A percentile compares a stretch with the other conserved stretches of the same genome.
phyloP scores from a whole-genome alignment of 2,113 vertebrate genomes.

The Speoplatyrhinus poulsoni region DNA sequence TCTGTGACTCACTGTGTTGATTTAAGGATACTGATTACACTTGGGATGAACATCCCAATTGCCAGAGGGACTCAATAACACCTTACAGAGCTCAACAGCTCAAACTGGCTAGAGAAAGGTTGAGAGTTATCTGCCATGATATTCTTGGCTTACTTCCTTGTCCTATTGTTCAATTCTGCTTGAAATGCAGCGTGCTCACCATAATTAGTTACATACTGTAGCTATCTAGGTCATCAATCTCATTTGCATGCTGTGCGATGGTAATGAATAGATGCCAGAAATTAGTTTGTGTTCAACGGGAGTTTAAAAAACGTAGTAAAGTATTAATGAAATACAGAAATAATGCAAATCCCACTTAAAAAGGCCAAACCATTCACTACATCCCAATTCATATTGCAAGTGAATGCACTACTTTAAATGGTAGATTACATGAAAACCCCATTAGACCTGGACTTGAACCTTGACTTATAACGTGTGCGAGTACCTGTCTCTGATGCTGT shows the following conservation, averaged over 20 bases:
- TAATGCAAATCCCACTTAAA: no score
- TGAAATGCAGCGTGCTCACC: constrained; percentile 18
- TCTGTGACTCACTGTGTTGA: no score
- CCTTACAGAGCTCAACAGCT: no score
- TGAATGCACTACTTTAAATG: background rate
- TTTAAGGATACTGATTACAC: no score
- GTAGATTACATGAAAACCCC: background rate
- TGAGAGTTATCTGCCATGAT: no score
- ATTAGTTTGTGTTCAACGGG: constrained; percentile 19
- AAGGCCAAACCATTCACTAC: no score
- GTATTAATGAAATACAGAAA: no score
- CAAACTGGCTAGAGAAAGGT: no score
- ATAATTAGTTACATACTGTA: constrained; percentile 22
- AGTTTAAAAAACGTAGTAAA: background rate
- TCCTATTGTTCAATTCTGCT: background rate
- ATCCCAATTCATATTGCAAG: no score
- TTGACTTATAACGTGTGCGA: background rate
- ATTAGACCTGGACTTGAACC: background rate
- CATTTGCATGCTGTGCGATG: constrained; percentile 40
- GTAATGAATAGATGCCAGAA: constrained; percentile 27
- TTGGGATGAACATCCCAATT: no score
- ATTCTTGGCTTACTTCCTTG: no score
- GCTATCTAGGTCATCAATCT: constrained; percentile 51
- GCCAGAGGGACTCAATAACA: no score
- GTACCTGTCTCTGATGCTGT: constrained; percentile 89